phyloP scores from a whole-genome alignment of 1,140 invertebrate genomes.

The Lasioglossum baleicum region DNA sequence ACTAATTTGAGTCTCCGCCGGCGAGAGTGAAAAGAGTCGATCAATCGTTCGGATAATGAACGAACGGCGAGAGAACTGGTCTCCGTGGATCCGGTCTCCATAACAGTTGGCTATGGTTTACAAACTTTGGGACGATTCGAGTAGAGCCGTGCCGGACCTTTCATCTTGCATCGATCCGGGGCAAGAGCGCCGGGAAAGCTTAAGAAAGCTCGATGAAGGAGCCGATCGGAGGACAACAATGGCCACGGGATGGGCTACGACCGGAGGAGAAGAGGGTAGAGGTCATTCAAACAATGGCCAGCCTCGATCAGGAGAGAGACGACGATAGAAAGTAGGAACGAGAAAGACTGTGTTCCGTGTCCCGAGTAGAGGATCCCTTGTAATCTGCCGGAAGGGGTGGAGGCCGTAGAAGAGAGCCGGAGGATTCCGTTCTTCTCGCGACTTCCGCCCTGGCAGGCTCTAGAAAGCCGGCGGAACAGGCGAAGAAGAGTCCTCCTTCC shows the following conservation, averaged over 20 bases:
- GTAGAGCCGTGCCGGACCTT: background rate
- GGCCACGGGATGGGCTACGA: background rate
- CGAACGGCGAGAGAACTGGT: background rate
- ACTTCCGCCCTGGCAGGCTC: slow-evolving; percentile 15
- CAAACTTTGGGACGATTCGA: slow-evolving; percentile 14
- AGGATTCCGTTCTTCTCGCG: slow-evolving; percentile 28
- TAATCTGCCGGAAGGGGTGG: background rate
- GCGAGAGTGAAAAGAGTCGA: background rate
- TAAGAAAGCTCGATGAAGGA: slow-evolving; percentile 16
- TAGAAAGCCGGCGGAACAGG: slow-evolving; percentile 20
- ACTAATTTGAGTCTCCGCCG: background rate
- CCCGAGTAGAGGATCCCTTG: background rate
- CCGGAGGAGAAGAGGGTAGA: slow-evolving; percentile 1
- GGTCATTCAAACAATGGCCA: slow-evolving; percentile 34
- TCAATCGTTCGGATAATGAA: background rate
- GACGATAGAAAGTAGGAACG: background rate
- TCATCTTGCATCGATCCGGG: background rate
- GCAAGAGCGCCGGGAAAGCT: background rate
- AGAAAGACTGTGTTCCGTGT: background rate
- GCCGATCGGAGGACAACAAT: slow-evolving; percentile 23
- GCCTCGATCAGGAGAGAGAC: background rate
- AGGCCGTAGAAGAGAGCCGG: slow-evolving; percentile 2
- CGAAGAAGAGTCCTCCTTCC: slow-evolving; percentile 47
- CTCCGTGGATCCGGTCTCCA: background rate
- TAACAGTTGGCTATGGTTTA: background rate